phyloP scores from a whole-genome alignment of 2,888 invertebrate genomes.

The Malacosoma neustria region DNA sequence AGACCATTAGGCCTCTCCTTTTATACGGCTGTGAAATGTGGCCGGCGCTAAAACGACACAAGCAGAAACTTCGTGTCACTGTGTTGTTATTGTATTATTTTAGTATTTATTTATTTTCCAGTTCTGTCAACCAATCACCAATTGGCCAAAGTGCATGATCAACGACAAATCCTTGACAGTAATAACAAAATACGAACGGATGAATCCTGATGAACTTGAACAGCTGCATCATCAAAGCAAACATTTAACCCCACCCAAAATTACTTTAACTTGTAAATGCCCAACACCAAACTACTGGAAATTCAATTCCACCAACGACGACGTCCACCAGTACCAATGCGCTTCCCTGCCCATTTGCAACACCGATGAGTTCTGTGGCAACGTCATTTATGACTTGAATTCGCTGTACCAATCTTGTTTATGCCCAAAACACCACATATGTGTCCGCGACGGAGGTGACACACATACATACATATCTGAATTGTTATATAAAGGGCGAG shows the following conservation, averaged over 20 bases:
- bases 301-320: constrained; percentile 25
- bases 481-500: constrained; percentile 70
- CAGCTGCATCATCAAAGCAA: constrained; percentile 46
- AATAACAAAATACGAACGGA: constrained; percentile 30
- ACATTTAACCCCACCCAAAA: constrained; percentile 51
- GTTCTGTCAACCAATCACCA: constrained; percentile 65
- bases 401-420: constrained; percentile 77
- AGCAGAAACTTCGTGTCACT: no score
- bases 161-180: constrained; percentile 49
- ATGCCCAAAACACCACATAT: constrained; percentile 76
- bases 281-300: constrained; percentile 70
- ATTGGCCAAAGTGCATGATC: constrained; percentile 46
- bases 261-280: constrained; percentile 66
- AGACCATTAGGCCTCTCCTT: no score
- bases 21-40: no score
- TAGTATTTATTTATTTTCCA: no score
- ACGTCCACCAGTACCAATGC: constrained; percentile 52
- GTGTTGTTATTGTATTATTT: no score
- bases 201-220: constrained; percentile 57
- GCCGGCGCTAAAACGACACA: no score
- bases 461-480: constrained; percentile 61
- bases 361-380: constrained; percentile 75
- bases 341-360: constrained; percentile 66
- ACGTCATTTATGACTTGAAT: constrained; percentile 72
- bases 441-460: constrained; percentile 67